phyloP scores from a whole-genome alignment of 30 jellyfish, hydroid and myxozoan species.

The Hydractinia echinata region DNA sequence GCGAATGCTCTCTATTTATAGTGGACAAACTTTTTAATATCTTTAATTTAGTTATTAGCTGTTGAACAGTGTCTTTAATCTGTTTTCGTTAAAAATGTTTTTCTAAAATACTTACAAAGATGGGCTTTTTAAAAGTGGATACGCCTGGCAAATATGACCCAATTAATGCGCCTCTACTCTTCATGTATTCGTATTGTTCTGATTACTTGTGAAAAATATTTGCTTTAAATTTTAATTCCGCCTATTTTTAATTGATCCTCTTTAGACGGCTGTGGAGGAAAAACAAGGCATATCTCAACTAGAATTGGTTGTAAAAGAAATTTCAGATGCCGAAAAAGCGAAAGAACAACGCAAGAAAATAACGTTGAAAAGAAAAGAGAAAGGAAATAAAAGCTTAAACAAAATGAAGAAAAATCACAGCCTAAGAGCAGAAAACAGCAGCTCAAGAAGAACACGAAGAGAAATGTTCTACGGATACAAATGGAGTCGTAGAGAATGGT shows the following conservation, averaged over 20 bases:
- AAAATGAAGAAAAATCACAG: slow-evolving; percentile 35
- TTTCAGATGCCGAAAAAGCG: slow-evolving; percentile 91
- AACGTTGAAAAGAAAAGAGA: slow-evolving; percentile 79
- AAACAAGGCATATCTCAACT: slow-evolving; percentile 85
- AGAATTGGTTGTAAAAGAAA: slow-evolving; percentile 91
- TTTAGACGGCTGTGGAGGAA: slow-evolving; percentile 88
- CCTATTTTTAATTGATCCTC: background rate
- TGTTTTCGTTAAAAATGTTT: too few species aligned
- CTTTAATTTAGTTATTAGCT: too few species aligned
- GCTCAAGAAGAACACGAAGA: slow-evolving; percentile 40
- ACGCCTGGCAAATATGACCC: too few species aligned
- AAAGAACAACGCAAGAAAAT: slow-evolving; percentile 75
- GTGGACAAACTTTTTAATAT: too few species aligned
- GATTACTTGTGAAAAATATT: too few species aligned
- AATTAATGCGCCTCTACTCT: too few species aligned
- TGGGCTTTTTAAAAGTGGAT: too few species aligned
- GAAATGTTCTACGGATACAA: slow-evolving; percentile 16
- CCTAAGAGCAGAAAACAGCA: background rate
- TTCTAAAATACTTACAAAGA: too few species aligned
- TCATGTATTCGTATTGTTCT: too few species aligned
- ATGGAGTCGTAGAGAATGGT: slow-evolving; percentile 30
- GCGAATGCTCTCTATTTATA: too few species aligned
- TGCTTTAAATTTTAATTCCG: background rate
- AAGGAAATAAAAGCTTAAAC: slow-evolving; percentile 80
- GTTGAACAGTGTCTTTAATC: too few species aligned